These are phyloP conservation scores for Miltochrista miniata DNA, from an alignment of 2,888 invertebrate species.

Conservation along the genomic window DNA sequence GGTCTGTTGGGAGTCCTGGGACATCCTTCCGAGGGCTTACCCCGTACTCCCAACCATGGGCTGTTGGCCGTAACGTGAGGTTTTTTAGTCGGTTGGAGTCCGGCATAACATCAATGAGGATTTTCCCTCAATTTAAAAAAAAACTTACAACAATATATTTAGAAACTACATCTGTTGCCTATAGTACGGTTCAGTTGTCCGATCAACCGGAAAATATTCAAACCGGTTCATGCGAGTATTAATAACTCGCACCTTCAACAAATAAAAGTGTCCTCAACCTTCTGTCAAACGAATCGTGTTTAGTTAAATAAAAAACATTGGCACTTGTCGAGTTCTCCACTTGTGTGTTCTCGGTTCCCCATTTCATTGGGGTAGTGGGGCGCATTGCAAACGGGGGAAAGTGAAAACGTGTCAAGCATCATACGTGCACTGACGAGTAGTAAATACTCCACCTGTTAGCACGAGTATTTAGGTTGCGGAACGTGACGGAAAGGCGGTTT, in stretches of 20 bases:
- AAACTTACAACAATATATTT: no score
- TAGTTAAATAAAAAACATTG: conserved; percentile 23
- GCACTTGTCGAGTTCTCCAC: conserved; percentile 6
- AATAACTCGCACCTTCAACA: conserved; percentile 32
- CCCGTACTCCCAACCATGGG: no score
- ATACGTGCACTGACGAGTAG: conserved; percentile 24
- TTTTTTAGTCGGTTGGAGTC: no score
- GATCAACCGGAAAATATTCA: no score
- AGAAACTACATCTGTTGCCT: no score
- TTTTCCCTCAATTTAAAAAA: no score
- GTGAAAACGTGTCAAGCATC: conserved; percentile 75
- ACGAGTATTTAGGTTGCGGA: conserved; percentile 30
- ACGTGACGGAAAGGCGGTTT: conserved; percentile 14
- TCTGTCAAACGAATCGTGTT: conserved; percentile 24
- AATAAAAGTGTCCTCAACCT: conserved; percentile 45
- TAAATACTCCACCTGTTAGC: conserved; percentile 43
- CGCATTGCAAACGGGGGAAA: conserved; percentile 15
- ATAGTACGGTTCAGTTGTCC: no score
- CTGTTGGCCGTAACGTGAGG: no score
- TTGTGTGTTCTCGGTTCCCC: conserved; percentile 9
- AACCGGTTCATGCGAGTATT: conserved; percentile 8
- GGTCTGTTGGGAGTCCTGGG: no score
- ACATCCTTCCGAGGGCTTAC: no score
- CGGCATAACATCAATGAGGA: no score
- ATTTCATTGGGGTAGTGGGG: conserved; percentile 32